Base-by-base conservation (phyloP, 2,113 vertebrate species). In the Gopherus flavomarginatus region DNA sequence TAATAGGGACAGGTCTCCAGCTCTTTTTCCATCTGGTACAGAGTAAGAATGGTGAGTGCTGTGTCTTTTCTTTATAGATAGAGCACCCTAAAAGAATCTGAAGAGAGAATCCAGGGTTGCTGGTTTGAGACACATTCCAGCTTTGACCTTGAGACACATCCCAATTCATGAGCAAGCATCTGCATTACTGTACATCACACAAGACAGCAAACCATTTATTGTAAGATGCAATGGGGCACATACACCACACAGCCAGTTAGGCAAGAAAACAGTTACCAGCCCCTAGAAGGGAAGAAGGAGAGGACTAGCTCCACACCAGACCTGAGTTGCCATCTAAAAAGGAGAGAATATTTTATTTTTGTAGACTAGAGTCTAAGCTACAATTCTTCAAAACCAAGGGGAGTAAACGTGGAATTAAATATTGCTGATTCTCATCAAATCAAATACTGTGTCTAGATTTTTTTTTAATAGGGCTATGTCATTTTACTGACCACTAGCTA, bases 401-500 rank as follows among this genome's bases (percentile, higher is more conserved):
- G 49, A 92, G 85, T 57, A 91, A 91, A 94, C 54, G 2, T 69
- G 91, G 57, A 87, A n/a, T 53, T 90, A 88, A 92, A 57, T 5
- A 85, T 44, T 57, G 75, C 53, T 91, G 81, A 24, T 90, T 53
- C 62, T 72, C 78, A 91, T 57, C 19, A 75, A 27, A 8, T 86
- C 82, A 79, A 52, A 85, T 90, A 62, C 11, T 62, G 44, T 82
- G 90, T 3, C 31, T 86, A 52, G 2, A 29, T 80, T 81, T 81
- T 89, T 72, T 27, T 29, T 59, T 29, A 27, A 19, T 59, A 95
- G 17, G 24, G 22, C 57, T 78, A 1, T 78, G 38, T 85, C 47
- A 93, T 91, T 92, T 96, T 83, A 79, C 78, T 86, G 56, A 83
- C 57, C 85, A 81, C 22, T 86, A 78, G 49, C 47, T 85, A 31